phyloP scores from a whole-genome alignment of 2,113 vertebrate genomes.

The Pelmatolapia mariae region DNA sequence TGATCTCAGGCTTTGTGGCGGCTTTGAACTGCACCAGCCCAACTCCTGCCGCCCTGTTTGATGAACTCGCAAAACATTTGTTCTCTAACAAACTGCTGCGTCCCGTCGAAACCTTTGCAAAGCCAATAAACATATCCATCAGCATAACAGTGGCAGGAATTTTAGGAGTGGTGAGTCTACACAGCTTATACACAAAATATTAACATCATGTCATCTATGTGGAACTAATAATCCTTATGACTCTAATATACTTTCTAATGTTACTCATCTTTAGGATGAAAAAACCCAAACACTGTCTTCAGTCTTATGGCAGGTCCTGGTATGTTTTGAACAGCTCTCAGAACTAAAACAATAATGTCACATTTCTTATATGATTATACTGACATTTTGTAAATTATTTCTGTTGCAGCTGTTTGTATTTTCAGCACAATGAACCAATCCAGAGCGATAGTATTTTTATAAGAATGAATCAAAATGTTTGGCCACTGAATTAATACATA shows the following conservation, averaged over 20 bases:
- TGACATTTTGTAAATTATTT: not conserved
- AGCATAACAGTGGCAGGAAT: conserved; percentile 27
- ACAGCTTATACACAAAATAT: not conserved
- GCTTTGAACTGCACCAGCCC: conserved; percentile 35
- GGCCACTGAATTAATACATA: not conserved
- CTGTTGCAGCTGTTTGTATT: not conserved
- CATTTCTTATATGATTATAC: not conserved
- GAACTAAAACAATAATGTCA: not conserved
- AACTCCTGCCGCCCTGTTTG: not conserved
- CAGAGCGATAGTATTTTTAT: not conserved
- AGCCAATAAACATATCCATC: not conserved
- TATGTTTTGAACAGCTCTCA: not conserved
- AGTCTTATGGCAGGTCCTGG: conserved; percentile 20
- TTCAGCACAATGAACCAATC: not conserved
- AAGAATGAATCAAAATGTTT: not conserved
- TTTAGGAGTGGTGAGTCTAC: conserved; percentile 33
- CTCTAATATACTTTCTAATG: not conserved
- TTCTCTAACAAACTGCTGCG: not conserved
- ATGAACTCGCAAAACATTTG: not conserved
- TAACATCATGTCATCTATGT: not conserved
- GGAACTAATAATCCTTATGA: not conserved
- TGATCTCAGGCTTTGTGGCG: not conserved
- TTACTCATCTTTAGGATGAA: conserved; percentile 13
- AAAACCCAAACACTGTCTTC: conserved; percentile 7
- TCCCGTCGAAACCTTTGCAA: not conserved